Evolutionary conservation across 2,888 invertebrate genomes (phyloP), one percentile per base, ranked within the genome.

Genomic region (Stenolophus ochropezus): DNA sequence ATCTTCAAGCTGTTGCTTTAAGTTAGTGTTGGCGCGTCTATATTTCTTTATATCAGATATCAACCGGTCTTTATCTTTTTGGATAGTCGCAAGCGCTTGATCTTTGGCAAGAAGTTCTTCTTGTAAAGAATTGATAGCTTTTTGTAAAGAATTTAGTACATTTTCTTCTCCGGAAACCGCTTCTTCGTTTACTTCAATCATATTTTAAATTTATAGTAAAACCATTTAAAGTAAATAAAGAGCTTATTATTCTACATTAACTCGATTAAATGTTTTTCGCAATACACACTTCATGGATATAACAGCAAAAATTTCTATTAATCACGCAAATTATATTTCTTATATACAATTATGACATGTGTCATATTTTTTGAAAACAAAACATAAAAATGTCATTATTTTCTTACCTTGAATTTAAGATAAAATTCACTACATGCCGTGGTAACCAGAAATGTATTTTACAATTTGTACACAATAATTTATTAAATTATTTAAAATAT

Each of bases 1-100:
- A 83, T 92, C 91, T 83, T 90, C 89, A 83, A 92, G 86, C 86
- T 92, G 91, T 87, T 91, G 90, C 83, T 89, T 88, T 82, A 92
- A 85, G 85, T 88, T 90, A 83, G 87, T 88, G 82, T 90, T 91
- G 4, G 89, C 89, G 84, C 91, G 87, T 85, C 89, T 90, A 61
- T 90, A 89, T 84, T 89, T 90, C 84, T 90, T 89, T 47, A 92
- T 85, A 85, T 91, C 91, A 11, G 88, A 84, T 8, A 88, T 87
- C 21, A 92, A 84, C 85, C 90, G 90, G 85, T 91, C 91, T 84
- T 91, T 92, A 84, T 92, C 91, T 56, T 90, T 88, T 14, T 89
- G 89, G 79, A 91, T 84, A 69, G 88, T 89, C n/a, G 89, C 90
- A 77, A 92, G 86, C 18, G 90, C 89, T 4, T 87, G 86, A 83